Conservation (phyloP, 92 coral and sea anemone species). For the Palythoa grandiflora region DNA sequence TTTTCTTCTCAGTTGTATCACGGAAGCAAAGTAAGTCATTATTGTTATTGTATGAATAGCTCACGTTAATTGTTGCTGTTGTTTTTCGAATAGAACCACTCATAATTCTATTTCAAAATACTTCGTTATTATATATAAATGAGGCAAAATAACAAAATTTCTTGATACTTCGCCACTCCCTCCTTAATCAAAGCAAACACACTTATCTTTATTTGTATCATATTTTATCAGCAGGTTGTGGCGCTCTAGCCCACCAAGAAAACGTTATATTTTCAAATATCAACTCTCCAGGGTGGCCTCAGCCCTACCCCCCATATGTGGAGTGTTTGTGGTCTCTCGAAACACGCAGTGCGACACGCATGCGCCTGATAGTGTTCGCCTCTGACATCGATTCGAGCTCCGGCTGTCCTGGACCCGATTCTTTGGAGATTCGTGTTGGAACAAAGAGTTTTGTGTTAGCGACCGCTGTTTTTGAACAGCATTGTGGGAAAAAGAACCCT, state of each 20-base stretch:
- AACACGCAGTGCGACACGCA: conserved; percentile 22
- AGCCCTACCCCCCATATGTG: conserved; percentile 33
- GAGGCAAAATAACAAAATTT: no score
- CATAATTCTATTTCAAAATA: no score
- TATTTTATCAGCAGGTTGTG: conserved; percentile 32
- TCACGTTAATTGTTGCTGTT: neutral
- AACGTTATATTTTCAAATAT: conserved; percentile 15
- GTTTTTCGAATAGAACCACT: no score
- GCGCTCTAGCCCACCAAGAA: conserved; percentile 41
- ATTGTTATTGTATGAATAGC: neutral
- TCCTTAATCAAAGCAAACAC: neutral
- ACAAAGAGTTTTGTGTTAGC: conserved; percentile 2
- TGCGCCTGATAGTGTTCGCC: conserved; percentile 25
- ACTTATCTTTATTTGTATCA: neutral
- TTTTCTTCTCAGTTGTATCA: conserved; percentile 9
- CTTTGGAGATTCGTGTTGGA: conserved; percentile 28
- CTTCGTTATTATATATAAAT: neutral
- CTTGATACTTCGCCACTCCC: neutral
- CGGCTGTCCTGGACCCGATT: conserved; percentile 20
- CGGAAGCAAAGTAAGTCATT: neutral
- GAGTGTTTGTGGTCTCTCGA: conserved; percentile 40
- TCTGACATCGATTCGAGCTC: conserved; percentile 30
- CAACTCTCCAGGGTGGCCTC: conserved; percentile 40
- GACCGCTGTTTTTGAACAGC: neutral
- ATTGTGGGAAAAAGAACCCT: conserved; percentile 36